phyloP scores from a whole-genome alignment of 2,797 vertebrate genomes.

The Falco cherrug region DNA sequence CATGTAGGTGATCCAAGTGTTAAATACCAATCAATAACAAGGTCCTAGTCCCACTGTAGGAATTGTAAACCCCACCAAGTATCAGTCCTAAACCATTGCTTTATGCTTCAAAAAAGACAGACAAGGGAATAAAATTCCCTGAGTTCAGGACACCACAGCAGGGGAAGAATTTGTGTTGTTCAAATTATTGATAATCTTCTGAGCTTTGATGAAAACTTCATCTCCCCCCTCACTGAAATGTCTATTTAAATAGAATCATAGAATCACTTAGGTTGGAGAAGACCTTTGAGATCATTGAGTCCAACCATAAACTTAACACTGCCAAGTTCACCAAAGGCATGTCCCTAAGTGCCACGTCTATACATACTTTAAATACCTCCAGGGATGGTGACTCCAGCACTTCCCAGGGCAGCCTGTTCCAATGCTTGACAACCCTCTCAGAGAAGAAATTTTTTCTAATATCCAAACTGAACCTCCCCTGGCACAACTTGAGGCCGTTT shows the following conservation, averaged over 20 bases:
- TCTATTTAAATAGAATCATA: neutral
- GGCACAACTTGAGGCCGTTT: no score
- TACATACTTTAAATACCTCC: no score
- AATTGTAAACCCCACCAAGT: neutral
- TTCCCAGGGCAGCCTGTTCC: neutral
- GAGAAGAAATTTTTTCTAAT: neutral
- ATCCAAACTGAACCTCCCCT: neutral
- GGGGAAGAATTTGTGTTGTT: neutral
- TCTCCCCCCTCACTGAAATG: neutral
- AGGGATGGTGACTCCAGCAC: no score
- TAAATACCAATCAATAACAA: neutral
- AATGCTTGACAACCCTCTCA: rapidly evolving
- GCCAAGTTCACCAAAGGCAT: neutral
- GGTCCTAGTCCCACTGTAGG: neutral
- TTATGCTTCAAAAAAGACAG: neutral
- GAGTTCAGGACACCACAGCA: neutral
- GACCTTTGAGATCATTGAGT: neutral
- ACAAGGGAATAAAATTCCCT: neutral
- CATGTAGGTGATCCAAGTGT: neutral
- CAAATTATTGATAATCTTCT: neutral
- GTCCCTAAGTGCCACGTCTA: no score
- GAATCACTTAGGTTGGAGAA: neutral
- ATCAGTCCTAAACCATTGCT: neutral
- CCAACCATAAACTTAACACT: neutral
- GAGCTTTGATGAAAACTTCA: neutral